These are phyloP conservation scores for Montipora capricornis DNA, from an alignment of 64 coral and sea anemone species.

Conservation along the genomic window DNA sequence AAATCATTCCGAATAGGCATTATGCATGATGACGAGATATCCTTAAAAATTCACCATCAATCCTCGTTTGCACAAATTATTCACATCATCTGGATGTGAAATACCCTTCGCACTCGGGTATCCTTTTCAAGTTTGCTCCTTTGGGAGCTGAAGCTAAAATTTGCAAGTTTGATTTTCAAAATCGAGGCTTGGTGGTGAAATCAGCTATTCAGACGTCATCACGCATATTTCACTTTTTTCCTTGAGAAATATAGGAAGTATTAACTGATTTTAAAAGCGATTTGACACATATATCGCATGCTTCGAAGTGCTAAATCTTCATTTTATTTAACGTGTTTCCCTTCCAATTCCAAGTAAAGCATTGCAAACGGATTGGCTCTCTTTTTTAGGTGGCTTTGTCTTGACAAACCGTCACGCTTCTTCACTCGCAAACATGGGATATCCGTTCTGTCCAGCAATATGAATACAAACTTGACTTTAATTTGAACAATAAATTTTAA, in stretches of 20 bases:
- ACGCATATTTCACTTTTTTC: background rate
- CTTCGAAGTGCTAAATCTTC: background rate
- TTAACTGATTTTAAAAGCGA: background rate
- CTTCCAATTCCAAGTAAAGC: background rate
- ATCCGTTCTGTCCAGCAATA: background rate
- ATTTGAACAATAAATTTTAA: conserved; percentile 1
- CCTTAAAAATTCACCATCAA: too few species aligned
- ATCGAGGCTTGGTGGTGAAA: too few species aligned
- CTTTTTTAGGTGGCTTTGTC: background rate
- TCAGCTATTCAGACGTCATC: too few species aligned
- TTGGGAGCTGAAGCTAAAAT: too few species aligned
- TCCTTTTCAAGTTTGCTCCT: too few species aligned
- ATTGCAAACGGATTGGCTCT: background rate
- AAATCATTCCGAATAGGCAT: background rate
- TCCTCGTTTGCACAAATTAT: too few species aligned
- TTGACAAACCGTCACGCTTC: background rate
- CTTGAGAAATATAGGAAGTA: background rate
- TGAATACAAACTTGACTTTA: background rate
- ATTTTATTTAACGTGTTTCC: background rate
- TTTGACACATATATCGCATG: background rate
- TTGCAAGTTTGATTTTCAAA: too few species aligned
- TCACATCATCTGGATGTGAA: too few species aligned
- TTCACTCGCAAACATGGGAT: background rate
- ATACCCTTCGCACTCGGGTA: too few species aligned
- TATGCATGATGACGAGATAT: too few species aligned